Percentiles rank a stretch among this genome's conserved stretches.
Evolutionary conservation across 2,888 invertebrate species (phyloP).

Genomic region (Eristalis intricaria): DNA sequence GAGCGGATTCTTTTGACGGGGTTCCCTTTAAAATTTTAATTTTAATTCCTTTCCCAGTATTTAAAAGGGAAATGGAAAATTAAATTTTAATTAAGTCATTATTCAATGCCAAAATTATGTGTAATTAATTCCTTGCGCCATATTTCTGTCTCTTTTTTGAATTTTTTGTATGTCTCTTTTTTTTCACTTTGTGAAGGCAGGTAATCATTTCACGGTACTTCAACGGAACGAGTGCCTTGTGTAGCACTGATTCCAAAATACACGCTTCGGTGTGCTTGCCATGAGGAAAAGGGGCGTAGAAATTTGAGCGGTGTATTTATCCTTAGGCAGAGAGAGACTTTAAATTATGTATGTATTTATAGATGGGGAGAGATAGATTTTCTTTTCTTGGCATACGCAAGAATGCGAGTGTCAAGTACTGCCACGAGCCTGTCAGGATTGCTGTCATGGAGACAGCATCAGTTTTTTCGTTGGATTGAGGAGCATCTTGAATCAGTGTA

Average conservation of each 20-base stretch:
- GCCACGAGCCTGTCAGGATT: neutral
- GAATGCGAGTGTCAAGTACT: neutral
- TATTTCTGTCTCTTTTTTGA: neutral
- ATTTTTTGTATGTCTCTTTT: neutral
- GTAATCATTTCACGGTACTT: neutral
- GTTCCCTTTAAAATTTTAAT: conserved; percentile 38
- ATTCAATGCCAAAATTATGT: conserved; percentile 45
- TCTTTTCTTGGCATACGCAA: neutral
- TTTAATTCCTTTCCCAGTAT: conserved; percentile 26
- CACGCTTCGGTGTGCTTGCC: neutral
- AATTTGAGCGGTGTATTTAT: neutral
- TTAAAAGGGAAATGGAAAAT: conserved; percentile 33
- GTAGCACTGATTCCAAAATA: neutral
- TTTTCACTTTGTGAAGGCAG: neutral
- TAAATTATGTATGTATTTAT: neutral
- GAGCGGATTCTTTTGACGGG: neutral
- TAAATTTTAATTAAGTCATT: conserved; percentile 54
- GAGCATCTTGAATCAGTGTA: neutral
- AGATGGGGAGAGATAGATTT: neutral
- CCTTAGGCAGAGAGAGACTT: neutral
- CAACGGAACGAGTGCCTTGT: neutral
- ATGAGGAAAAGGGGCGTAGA: neutral
- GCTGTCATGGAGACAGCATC: neutral
- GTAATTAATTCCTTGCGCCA: conserved; percentile 12
- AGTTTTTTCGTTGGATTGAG: neutral